Conservation (phyloP, 1,140 invertebrate species). For the Onthophagus taurus region DNA sequence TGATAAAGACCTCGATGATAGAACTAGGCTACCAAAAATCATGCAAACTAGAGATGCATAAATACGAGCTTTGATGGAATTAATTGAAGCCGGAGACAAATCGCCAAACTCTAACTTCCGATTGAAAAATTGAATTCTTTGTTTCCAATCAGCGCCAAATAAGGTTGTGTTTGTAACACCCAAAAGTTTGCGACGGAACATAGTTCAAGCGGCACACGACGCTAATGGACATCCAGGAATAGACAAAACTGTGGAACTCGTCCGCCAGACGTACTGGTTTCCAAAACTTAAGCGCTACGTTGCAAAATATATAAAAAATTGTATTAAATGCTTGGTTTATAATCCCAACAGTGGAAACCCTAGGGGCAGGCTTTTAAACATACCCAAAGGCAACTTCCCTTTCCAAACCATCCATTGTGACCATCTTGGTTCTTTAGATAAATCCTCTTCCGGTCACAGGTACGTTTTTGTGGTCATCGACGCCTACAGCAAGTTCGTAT, state of each 20-base stretch:
- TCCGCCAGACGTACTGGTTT: constrained; percentile 17
- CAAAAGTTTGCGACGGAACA: too few relatives aligned
- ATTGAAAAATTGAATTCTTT: too few relatives aligned
- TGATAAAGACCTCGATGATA: too few relatives aligned
- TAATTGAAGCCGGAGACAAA: too few relatives aligned
- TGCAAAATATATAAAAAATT: background rate
- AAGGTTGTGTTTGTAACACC: too few relatives aligned
- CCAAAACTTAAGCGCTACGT: background rate
- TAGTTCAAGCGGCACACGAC: too few relatives aligned
- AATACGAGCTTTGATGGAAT: too few relatives aligned
- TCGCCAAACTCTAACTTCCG: too few relatives aligned
- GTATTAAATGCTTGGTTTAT: background rate
- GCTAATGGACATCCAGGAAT: constrained; percentile 13
- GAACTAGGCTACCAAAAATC: too few relatives aligned
- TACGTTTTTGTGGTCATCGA: background rate
- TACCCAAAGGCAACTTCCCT: background rate
- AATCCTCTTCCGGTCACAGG: background rate
- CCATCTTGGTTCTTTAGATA: background rate
- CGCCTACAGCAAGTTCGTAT: background rate
- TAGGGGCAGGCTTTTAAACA: background rate
- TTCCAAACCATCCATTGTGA: background rate
- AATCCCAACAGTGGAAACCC: background rate
- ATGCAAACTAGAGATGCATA: too few relatives aligned
- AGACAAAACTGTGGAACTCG: constrained; percentile 15
- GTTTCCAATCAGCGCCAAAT: too few relatives aligned